Percentiles rank a stretch among this genome's conserved stretches.
Conservation (phyloP, 2,113 vertebrate species). For the Rhinogobius similis region DNA sequence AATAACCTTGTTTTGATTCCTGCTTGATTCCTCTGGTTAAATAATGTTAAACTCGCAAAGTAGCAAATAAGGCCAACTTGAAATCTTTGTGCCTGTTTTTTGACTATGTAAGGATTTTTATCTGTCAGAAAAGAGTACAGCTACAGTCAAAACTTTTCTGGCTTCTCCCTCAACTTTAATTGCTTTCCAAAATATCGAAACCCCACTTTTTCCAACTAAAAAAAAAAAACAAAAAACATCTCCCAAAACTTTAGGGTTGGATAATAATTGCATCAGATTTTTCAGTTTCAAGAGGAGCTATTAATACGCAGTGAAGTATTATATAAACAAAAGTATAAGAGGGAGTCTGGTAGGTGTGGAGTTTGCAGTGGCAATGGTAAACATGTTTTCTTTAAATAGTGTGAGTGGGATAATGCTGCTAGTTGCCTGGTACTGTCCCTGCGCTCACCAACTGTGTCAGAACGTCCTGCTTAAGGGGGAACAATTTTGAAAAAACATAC, state of each 20-base stretch:
- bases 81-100: conserved; percentile 30
- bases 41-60: conserved; percentile 31
- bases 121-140: conserved; percentile 45
- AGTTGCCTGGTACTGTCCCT: neutral
- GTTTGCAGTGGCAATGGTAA: neutral
- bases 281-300: neutral
- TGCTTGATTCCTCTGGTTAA: conserved; percentile 38
- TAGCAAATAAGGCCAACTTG: conserved; percentile 23
- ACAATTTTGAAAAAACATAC: too few species aligned
- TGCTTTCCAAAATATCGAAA: conserved; percentile 34
- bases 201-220: conserved; percentile 13
- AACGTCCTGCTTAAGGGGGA: neutral
- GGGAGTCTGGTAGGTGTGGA: neutral
- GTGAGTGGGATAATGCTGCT: neutral
- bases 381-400: conserved; percentile 6
- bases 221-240: neutral
- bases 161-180: conserved; percentile 33
- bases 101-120: conserved; percentile 42
- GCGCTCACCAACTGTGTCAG: neutral
- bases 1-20: conserved; percentile 23
- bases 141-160: conserved; percentile 17
- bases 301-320: neutral
- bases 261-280: conserved; percentile 1
- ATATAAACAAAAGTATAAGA: neutral
- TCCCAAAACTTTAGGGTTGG: conserved; percentile 9